Evolutionary conservation across 2,113 vertebrate species (phyloP), one percentile per base, ranked within the genome.

Genomic region (Takifugu flavidus): DNA sequence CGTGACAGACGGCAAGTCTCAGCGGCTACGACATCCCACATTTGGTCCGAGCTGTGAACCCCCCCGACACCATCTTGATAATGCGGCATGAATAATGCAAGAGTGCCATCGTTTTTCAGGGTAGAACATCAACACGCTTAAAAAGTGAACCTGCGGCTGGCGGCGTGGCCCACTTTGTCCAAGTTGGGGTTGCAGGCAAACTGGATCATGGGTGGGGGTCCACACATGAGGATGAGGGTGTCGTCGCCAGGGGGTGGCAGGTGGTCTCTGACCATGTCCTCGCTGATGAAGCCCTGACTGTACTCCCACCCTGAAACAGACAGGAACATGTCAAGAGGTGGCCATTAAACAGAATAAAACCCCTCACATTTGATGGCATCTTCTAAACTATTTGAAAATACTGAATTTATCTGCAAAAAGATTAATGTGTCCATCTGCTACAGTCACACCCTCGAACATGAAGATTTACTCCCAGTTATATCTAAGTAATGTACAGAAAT

Each of bases 141-240:
- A 88, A 96, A 99, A 63, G 85, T 68, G 58, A 98, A 99, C 61
- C 92, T 91, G 77, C 81, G 88, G 72, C 91, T 90, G 63, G 69
- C 80, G 47, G 87, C 13, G 68, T 96, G 93, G 34, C 93, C 92
- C 27, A 95, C 89, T 55, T 94, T 95, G 59, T 98, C 96, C 84
- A 99, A 88, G 83, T 93, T 97, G 62, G 96, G 96, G 89, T 94
- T 90, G 86, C 95, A 98, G 57, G 97, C 97, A 0, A 93, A 96
- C 90, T 99, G 95, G 86, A 99, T 94, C 97, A 98, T 99, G 0
- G 95, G 96, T 1, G 96, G 97, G 2, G 97, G 97, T 0, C 97
- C 96, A 0, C 97, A 99, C 95, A 98, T 94, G 53, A 98, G 92
- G 65, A 98, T 88, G 60, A 98, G 90, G 1, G 92, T 89, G 59